Evolutionary conservation across 2,888 invertebrate genomes (phyloP).

Genomic region (Gasteruption jaculator): DNA sequence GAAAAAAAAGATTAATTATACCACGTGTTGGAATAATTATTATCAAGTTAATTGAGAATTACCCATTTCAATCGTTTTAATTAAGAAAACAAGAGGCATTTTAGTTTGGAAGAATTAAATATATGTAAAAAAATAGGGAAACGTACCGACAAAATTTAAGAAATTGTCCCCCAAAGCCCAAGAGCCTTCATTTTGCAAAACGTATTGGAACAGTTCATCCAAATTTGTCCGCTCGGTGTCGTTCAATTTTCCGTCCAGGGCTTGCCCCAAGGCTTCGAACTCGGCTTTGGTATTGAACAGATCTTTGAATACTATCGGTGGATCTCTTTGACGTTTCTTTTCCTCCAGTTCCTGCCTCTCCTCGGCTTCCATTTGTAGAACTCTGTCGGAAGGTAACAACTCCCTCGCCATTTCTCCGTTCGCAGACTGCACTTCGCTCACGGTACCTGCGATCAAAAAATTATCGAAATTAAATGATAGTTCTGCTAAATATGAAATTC

Average conservation of each 20-base stretch:
- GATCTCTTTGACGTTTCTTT: constrained; percentile 68
- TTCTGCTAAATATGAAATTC: constrained; percentile 1
- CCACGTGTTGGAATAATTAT: no score
- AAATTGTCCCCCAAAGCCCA: constrained; percentile 91
- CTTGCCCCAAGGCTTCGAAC: constrained; percentile 66
- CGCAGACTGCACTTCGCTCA: constrained; percentile 35
- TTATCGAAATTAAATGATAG: background rate
- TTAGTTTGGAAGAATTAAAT: no score
- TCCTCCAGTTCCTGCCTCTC: constrained; percentile 66
- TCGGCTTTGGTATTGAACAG: constrained; percentile 68
- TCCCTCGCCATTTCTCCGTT: constrained; percentile 40
- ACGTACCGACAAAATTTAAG: constrained; percentile 71
- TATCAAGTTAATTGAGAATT: no score
- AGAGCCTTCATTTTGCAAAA: constrained; percentile 84
- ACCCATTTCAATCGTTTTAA: no score
- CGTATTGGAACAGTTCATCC: constrained; percentile 82
- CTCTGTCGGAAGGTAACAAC: constrained; percentile 55
- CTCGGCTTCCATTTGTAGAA: constrained; percentile 60
- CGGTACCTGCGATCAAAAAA: constrained; percentile 22
- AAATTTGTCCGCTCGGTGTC: constrained; percentile 73
- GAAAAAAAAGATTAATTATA: no score
- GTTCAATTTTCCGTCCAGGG: constrained; percentile 68
- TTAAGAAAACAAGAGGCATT: no score
- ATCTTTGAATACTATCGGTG: constrained; percentile 75
- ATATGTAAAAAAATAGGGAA: background rate